Conservation (phyloP, 2,113 vertebrate species). For the Caretta caretta region DNA sequence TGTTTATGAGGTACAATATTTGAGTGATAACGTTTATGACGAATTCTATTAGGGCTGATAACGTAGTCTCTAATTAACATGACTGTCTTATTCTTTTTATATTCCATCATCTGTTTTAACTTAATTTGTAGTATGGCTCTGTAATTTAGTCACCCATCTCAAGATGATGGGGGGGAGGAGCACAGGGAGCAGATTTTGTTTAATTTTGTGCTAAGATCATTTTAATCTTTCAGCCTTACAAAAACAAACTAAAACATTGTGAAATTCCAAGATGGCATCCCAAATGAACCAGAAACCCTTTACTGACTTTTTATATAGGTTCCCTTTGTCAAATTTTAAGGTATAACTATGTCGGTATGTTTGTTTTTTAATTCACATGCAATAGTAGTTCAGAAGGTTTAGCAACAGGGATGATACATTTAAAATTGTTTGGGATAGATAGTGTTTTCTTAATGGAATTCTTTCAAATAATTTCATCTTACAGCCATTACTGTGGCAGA, state of each 20-base stretch:
- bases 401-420: constrained; percentile 61
- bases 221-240: background rate
- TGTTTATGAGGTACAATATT: constrained; percentile 55
- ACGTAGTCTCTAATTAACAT: constrained; percentile 46
- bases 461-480: constrained; percentile 77
- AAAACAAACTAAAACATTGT: background rate
- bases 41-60: constrained; percentile 38
- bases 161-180: background rate
- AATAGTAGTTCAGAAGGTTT: constrained; percentile 48
- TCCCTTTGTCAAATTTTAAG: background rate
- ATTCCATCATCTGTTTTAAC: background rate
- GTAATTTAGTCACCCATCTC: background rate
- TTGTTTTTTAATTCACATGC: constrained; percentile 50
- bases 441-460: constrained; percentile 73
- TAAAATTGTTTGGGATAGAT: constrained; percentile 55
- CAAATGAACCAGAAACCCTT: background rate
- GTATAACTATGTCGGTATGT: background rate
- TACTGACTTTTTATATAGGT: background rate
- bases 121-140: constrained; percentile 18
- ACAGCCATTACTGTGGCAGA: constrained; percentile 79
- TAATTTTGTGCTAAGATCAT: background rate
- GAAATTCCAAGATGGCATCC: background rate
- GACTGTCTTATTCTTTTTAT: constrained; percentile 3
- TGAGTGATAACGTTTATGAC: constrained; percentile 46
- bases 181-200: background rate